Base-by-base conservation (phyloP, 2,888 invertebrate genomes). In the Lasioglossum zephyrum region DNA sequence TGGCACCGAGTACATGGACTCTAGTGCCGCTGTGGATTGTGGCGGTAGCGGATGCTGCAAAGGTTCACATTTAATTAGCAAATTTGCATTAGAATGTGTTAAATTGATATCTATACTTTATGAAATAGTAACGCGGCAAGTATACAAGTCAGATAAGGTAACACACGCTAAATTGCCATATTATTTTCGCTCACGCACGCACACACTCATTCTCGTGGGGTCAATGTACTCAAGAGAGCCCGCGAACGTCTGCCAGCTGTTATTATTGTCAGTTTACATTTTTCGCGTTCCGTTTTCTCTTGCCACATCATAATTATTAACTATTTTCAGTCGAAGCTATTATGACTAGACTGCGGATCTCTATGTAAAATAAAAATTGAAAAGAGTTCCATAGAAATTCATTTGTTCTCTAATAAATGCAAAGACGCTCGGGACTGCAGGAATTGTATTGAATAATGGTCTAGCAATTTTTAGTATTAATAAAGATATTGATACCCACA, bases 1-100 rank as follows among this genome's bases (percentile, higher is more conserved):
- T 31, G 94, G 91, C 41, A 90, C 83, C 39, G 93, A 93, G 49
- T 92, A 92, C 84, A 94, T 93, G 39, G 93, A 90, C 49, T 94
- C 94, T 57, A 94, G 86, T 0, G 92, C 88, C 36, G 92, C 92
- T 70, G 93, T 92, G 22, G 92, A 92, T 81, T 93, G 95, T 4
- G 94, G 90, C 13, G 93, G 92, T 66, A 94, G 72, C 41, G 93
- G 93, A 81, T 94, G 94, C 94, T 95, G 88, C 6, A 88, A 84
- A 44, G 39, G 41, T 70, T n/a, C 0, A n/a, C 11, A 41, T 39
- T 69, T 8, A 8, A 66, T 66, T 69, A 69, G 39, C 6, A n/a
- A n/a, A 57, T n/a, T 4, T 53, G 8, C 2, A 49, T 49, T 6
- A 49, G 5, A 49, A 49, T 49, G 49, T 49, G 16, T 18, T 49